Base-by-base conservation (phyloP, 1,140 invertebrate genomes). In the Drosophila watanabei region DNA sequence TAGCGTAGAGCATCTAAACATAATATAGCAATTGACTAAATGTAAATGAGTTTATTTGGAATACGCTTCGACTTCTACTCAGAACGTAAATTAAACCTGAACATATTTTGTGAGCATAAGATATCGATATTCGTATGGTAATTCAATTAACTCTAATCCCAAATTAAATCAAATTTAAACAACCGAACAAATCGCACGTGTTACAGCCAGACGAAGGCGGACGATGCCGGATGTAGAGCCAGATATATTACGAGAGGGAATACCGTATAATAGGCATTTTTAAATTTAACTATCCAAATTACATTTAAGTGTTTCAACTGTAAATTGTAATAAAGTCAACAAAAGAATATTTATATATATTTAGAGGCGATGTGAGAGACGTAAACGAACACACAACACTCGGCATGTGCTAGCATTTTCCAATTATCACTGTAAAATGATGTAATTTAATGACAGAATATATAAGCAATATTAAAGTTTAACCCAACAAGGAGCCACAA, bases 381-480 rank as follows among this genome's bases (percentile, higher is more conserved):
- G 43, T 24, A 51, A 32, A 49, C 24, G 43, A 41, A 72, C 57
- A 69, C 56, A 58, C 20, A 33, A 51, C 61, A 69, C 70, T 66
- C 52, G 54, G 54, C 83, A 83, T 77, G 76, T 82, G 80, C 72
- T 64, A 78, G 64, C 63, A 78, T 78, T 89, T 89, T 89, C 57
- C 51, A 82, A 76, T 80, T 62, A 79, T 80, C 87, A 73, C 64
- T 90, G 86, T 90, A 90, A 82, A 90, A 90, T 90, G 62, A 82
- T 90, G 86, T 90, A 90, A 90, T 90, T 86, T 80, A 80, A 75
- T 33, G 63, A 71, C 72, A 83, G 70, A 85, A 86, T 82, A 86
- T 77, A 66, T 77, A 90, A 90, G 86, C 87, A 90, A 90, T 90
- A 90, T 90, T 91, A 82, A 90, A 90, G 75, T 86, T 89, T 82